phyloP scores from a whole-genome alignment of 2,113 vertebrate genomes.

The Talpa occidentalis region DNA sequence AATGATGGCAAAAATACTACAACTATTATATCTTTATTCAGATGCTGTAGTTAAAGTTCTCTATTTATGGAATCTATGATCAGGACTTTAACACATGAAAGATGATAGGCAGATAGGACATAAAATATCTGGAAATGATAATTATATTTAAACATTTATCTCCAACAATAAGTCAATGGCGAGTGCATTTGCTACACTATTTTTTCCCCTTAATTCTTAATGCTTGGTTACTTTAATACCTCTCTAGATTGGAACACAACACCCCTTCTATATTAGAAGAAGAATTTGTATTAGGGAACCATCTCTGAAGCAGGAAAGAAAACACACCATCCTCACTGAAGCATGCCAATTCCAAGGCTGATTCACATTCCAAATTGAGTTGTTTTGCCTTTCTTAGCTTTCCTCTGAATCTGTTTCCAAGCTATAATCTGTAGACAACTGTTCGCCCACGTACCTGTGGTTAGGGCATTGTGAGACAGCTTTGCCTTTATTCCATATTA shows the following conservation, averaged over 20 bases:
- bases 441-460: conserved; percentile 65
- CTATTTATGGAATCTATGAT: not conserved
- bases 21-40: not conserved
- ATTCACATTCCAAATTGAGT: conserved; percentile 70
- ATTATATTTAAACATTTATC: conserved; percentile 36
- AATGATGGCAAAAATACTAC: not conserved
- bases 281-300: conserved; percentile 13
- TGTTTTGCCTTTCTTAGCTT: conserved; percentile 75
- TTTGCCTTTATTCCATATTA: conserved; percentile 70
- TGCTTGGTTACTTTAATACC: not conserved
- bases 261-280: conserved; percentile 8
- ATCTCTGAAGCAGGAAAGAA: conserved; percentile 20
- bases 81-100: not conserved
- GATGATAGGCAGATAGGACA: not conserved
- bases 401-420: conserved; percentile 73
- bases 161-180: not conserved
- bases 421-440: conserved; percentile 76
- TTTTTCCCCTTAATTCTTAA: not conserved
- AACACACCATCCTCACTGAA: conserved; percentile 4
- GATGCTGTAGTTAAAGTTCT: not conserved
- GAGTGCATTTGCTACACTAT: not conserved
- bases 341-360: conserved; percentile 35
- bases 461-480: conserved; percentile 64
- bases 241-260: conserved; percentile 24
- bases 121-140: conserved; percentile 36